Evolutionary conservation across 2,888 invertebrate genomes (phyloP).

Genomic region (Dioctria linearis): DNA sequence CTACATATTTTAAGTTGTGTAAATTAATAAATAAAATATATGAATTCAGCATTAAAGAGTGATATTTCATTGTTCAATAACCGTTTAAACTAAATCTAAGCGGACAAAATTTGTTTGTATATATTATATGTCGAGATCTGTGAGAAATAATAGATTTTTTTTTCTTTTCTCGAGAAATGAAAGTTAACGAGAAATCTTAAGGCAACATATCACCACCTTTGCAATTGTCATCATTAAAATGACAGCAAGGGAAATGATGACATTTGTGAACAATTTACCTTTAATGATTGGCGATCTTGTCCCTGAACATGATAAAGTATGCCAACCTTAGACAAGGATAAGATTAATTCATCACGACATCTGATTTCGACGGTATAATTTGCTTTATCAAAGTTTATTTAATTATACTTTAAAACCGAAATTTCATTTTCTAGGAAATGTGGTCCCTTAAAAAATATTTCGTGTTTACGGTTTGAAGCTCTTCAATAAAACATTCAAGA

Average conservation of each 20-base stretch:
- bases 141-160: too few species aligned
- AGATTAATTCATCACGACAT: neutral
- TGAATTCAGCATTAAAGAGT: too few species aligned
- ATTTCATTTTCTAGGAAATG: conserved; percentile 34
- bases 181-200: too few species aligned
- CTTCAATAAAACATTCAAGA: conserved; percentile 26
- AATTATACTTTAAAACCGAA: conserved; percentile 31
- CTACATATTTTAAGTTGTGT: too few species aligned
- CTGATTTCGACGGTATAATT: conserved; percentile 10
- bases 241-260: conserved; percentile 32
- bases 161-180: too few species aligned
- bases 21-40: too few species aligned
- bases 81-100: too few species aligned
- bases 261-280: conserved; percentile 31
- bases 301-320: conserved; percentile 27
- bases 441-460: conserved; percentile 5
- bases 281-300: conserved; percentile 40
- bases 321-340: neutral
- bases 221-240: conserved; percentile 24
- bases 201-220: conserved; percentile 24
- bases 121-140: too few species aligned
- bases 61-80: too few species aligned
- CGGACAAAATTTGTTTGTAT: too few species aligned
- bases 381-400: neutral
- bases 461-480: conserved; percentile 30